Percentiles rank a stretch among this genome's conserved stretches.
Conservation (phyloP, 2,888 invertebrate genomes). For the Druceiella hillmani region DNA sequence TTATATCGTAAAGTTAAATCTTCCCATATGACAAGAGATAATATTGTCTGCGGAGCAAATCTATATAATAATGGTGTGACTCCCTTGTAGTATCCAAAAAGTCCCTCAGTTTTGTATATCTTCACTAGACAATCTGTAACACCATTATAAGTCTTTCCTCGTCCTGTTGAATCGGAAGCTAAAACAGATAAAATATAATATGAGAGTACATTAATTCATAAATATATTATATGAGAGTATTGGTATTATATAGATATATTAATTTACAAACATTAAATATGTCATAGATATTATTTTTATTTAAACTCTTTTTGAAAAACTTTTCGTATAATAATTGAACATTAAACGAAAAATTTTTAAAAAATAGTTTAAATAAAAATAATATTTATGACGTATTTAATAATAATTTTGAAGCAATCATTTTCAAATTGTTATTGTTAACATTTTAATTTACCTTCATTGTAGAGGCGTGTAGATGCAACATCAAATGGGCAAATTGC, state of each 20-base stretch:
- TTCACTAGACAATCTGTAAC: conserved; percentile 72
- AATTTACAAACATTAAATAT: too few species aligned
- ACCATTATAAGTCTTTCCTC: conserved; percentile 62
- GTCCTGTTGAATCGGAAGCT: conserved; percentile 57
- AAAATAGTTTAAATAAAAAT: too few species aligned
- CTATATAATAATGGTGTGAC: conserved; percentile 69
- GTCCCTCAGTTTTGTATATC: conserved; percentile 70
- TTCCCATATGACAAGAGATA: conserved; percentile 76
- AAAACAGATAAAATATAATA: conserved; percentile 31
- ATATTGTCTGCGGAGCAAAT: conserved; percentile 72
- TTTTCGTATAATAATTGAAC: too few species aligned
- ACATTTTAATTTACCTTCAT: conserved; percentile 79
- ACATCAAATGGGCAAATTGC: conserved; percentile 86
- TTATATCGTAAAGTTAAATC: conserved; percentile 32
- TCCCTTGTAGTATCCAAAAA: conserved; percentile 75
- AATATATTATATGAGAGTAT: neutral
- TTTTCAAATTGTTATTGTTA: too few species aligned
- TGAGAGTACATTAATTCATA: too few species aligned
- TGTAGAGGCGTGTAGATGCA: conserved; percentile 79
- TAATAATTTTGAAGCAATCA: too few species aligned
- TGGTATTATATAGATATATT: conserved; percentile 2
- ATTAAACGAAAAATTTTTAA: too few species aligned
- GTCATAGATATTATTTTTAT: too few species aligned
- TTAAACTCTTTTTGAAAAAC: too few species aligned
- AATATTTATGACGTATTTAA: too few species aligned